phyloP scores from a whole-genome alignment of 2,113 vertebrate species.

The Pimephales promelas region DNA sequence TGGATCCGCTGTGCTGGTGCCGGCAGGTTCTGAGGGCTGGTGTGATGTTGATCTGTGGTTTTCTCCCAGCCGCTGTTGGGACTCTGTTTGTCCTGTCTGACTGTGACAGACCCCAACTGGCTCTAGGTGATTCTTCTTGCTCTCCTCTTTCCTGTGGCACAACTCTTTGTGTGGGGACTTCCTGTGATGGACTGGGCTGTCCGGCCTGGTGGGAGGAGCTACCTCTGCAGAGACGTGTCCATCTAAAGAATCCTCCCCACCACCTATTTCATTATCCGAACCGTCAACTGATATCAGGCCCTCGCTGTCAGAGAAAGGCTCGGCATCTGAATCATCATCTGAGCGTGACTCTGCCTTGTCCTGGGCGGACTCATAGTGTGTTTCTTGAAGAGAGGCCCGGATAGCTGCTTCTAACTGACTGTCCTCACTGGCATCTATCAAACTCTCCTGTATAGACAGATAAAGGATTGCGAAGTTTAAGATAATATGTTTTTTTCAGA shows the following conservation, averaged over 20 bases:
- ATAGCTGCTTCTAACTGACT: slow-evolving; percentile 98
- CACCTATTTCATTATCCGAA: slow-evolving; percentile 89
- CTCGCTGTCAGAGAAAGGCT: slow-evolving; percentile 96
- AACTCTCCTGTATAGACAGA: slow-evolving; percentile 83
- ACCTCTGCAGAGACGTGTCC: slow-evolving; percentile 57
- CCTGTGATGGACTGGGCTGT: slow-evolving; percentile 80
- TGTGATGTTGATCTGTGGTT: slow-evolving; percentile 73
- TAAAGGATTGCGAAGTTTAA: background rate
- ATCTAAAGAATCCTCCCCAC: slow-evolving; percentile 60
- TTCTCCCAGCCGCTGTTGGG: slow-evolving; percentile 61
- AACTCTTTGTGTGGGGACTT: slow-evolving; percentile 92
- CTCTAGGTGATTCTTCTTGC: slow-evolving; percentile 86
- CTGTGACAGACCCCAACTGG: slow-evolving; percentile 68
- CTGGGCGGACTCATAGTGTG: slow-evolving; percentile 91
- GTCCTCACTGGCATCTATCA: slow-evolving; percentile 98
- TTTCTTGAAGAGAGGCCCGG: slow-evolving; percentile 94
- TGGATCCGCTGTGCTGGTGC: slow-evolving; percentile 69
- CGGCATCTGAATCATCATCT: slow-evolving; percentile 93
- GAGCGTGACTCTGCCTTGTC: slow-evolving; percentile 85
- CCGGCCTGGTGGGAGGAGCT: slow-evolving; percentile 59
- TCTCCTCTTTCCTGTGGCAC: slow-evolving; percentile 91
- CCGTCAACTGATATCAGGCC: slow-evolving; percentile 95
- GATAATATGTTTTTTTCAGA: background rate
- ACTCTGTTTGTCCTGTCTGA: slow-evolving; percentile 72
- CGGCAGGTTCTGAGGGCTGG: slow-evolving; percentile 63